Conservation (phyloP, 2,888 invertebrate genomes). For the Eudasyphora cyanicolor region DNA sequence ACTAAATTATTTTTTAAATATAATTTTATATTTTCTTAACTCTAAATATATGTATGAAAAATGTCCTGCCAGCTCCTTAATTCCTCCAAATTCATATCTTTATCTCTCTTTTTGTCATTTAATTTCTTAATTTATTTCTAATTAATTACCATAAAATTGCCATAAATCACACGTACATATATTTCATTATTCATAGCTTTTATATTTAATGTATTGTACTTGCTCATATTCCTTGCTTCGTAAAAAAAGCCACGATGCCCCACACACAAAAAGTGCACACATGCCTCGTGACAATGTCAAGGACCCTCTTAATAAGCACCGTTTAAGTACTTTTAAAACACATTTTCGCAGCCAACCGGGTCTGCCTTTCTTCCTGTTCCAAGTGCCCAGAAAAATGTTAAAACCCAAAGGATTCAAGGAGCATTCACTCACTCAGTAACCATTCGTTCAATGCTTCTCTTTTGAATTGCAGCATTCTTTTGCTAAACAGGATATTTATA, state of each 20-base stretch:
- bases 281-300: slow-evolving; percentile 67
- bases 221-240: background rate
- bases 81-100: no score
- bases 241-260: slow-evolving; percentile 1
- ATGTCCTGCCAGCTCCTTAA: background rate
- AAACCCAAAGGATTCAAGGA: no score
- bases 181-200: background rate
- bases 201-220: no score
- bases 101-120: no score
- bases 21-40: no score
- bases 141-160: slow-evolving; percentile 48
- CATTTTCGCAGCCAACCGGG: no score
- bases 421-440: background rate
- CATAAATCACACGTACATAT: slow-evolving; percentile 45
- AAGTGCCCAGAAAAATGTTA: no score
- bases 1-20: no score
- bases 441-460: background rate
- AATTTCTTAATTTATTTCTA: background rate
- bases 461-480: background rate
- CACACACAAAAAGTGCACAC: slow-evolving; percentile 48
- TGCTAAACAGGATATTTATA: slow-evolving; percentile 5
- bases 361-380: no score
- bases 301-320: slow-evolving; percentile 70
- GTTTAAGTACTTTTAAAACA: slow-evolving; percentile 51
- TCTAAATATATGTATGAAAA: background rate